Evolutionary conservation across 2,113 vertebrate species (phyloP).

Genomic region (Ciconia maguari): DNA sequence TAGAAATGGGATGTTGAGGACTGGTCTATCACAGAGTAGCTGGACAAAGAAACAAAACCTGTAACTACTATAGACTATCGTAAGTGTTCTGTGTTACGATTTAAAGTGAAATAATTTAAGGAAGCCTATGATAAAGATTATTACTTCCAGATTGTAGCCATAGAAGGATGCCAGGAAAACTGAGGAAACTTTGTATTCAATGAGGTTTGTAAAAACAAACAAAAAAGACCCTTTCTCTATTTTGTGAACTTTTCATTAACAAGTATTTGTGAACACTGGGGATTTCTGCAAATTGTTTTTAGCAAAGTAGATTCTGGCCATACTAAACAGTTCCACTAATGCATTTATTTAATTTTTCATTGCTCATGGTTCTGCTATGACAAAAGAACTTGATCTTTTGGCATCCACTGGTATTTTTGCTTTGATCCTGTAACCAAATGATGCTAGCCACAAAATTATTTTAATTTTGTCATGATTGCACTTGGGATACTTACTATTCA

Average conservation of each 20-base stretch:
- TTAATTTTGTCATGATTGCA: not conserved
- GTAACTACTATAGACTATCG: not conserved
- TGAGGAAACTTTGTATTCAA: not conserved
- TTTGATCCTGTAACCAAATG: conserved; percentile 3
- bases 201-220: not conserved
- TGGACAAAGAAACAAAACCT: not conserved
- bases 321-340: not conserved
- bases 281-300: not conserved
- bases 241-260: not conserved
- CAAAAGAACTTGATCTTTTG: not conserved
- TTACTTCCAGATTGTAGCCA: not conserved
- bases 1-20: not conserved
- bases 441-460: not conserved
- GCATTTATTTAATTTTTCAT: not conserved
- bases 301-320: not conserved
- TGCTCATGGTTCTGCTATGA: not conserved
- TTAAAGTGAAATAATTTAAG: not conserved
- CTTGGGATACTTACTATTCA: not conserved
- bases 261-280: not conserved
- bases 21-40: not conserved
- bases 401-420: not conserved
- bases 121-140: not conserved
- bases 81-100: not conserved
- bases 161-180: not conserved
- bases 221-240: not conserved